Conservation (phyloP, 2,888 invertebrate genomes). For the Caenorhabditis sp. region DNA sequence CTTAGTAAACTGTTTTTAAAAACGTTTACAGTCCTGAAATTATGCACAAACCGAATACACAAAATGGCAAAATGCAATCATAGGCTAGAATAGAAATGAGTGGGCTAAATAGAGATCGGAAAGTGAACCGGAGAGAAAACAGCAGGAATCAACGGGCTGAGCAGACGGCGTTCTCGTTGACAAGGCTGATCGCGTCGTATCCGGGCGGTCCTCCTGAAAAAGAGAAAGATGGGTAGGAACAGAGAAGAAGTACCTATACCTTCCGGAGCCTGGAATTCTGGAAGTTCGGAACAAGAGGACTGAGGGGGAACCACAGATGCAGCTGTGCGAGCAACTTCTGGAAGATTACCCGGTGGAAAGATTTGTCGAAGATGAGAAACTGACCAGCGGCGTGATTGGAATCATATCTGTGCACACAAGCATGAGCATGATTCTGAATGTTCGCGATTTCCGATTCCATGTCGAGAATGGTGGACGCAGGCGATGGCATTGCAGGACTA, state of each 20-base stretch:
- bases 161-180: slow-evolving; percentile 23
- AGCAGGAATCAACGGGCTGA: neutral
- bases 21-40: no score
- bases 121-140: slow-evolving; percentile 2
- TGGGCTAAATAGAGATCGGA: neutral
- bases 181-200: slow-evolving; percentile 42
- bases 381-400: slow-evolving; percentile 28
- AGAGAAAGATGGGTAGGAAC: neutral
- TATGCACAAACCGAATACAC: slow-evolving; percentile 26
- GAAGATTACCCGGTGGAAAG: neutral
- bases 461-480: slow-evolving; percentile 29
- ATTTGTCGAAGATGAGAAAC: neutral
- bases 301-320: slow-evolving; percentile 4
- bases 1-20: no score
- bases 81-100: neutral
- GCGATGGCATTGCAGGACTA: slow-evolving; percentile 34
- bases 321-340: slow-evolving; percentile 21
- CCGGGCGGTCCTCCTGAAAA: slow-evolving; percentile 40
- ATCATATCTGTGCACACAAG: slow-evolving; percentile 38
- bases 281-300: slow-evolving; percentile 11
- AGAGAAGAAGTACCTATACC: neutral
- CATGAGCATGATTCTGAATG: slow-evolving; percentile 45
- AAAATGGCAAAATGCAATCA: slow-evolving; percentile 27
- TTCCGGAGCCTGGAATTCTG: slow-evolving; percentile 42
- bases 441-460: slow-evolving; percentile 36